phyloP scores from a whole-genome alignment of 2,888 invertebrate species.

The Colletes collaris region DNA sequence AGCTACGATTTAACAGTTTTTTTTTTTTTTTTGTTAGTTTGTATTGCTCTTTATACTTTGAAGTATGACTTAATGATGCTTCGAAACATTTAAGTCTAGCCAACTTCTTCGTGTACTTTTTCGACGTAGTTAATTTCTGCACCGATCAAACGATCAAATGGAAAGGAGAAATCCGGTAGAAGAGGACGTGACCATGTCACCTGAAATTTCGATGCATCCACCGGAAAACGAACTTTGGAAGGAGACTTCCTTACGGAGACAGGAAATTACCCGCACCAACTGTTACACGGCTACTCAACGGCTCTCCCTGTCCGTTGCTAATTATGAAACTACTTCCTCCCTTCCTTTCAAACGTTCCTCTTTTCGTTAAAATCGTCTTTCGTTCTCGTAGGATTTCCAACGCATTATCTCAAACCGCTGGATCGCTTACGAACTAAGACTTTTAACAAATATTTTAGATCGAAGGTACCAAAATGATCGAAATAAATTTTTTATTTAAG shows the following conservation, averaged over 20 bases:
- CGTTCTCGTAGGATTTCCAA: slow-evolving; percentile 19
- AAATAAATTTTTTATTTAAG: too few relatives aligned
- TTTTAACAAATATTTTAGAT: too few relatives aligned
- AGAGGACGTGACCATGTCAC: slow-evolving; percentile 32
- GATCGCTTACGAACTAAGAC: slow-evolving; percentile 17
- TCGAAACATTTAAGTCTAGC: too few relatives aligned
- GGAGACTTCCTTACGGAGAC: slow-evolving; percentile 40
- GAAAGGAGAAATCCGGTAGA: slow-evolving; percentile 17
- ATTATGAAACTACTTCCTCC: slow-evolving; percentile 61
- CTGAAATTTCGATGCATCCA: slow-evolving; percentile 49
- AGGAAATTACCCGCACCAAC: slow-evolving; percentile 59
- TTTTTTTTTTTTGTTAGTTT: too few relatives aligned
- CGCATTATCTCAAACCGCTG: slow-evolving; percentile 9
- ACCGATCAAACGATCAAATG: neutral
- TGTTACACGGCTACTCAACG: slow-evolving; percentile 51
- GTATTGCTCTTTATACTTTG: too few relatives aligned
- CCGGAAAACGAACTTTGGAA: slow-evolving; percentile 62
- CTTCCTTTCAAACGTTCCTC: slow-evolving; percentile 47
- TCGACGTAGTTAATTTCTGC: too few relatives aligned
- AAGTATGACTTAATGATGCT: too few relatives aligned
- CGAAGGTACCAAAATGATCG: too few relatives aligned
- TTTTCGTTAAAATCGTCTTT: slow-evolving; percentile 38
- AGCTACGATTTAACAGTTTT: too few relatives aligned
- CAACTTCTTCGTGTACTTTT: too few relatives aligned
- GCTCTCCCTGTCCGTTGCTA: slow-evolving; percentile 50